Evolutionary conservation across 2,888 invertebrate genomes (phyloP).

Genomic region (Melipona bicolor): DNA sequence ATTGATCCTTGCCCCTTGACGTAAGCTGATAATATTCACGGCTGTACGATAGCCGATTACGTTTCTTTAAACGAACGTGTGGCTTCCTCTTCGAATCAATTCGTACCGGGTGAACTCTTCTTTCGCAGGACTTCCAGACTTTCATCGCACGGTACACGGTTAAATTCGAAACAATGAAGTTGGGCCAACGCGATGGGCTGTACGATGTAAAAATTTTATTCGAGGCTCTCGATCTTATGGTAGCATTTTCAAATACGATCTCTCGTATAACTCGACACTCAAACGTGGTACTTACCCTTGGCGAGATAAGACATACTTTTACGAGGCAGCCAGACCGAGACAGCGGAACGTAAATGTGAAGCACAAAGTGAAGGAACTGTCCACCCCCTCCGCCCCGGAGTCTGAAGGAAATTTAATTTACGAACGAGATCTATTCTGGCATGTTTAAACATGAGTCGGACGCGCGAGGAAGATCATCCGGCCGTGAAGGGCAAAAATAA

Average conservation of each 20-base stretch:
- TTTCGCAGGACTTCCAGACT: neutral
- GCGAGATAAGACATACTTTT: slow-evolving; percentile 61
- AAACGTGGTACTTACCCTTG: slow-evolving; percentile 50
- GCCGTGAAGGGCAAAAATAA: neutral
- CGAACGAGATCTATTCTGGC: slow-evolving; percentile 16
- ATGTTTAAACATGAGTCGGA: slow-evolving; percentile 24
- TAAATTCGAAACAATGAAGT: neutral
- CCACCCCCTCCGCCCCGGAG: neutral
- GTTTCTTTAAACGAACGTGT: neutral
- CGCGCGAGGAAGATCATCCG: slow-evolving; percentile 14
- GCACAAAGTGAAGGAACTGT: slow-evolving; percentile 40
- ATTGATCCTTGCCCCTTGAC: neutral
- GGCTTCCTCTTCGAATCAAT: too few relatives aligned
- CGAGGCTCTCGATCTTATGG: slow-evolving; percentile 41
- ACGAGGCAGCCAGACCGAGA: slow-evolving; percentile 37
- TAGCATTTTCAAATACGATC: slow-evolving; percentile 50
- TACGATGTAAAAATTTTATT: slow-evolving; percentile 50
- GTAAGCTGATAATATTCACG: neutral
- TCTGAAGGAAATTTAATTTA: slow-evolving; percentile 46
- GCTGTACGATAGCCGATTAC: neutral
- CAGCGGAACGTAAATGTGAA: slow-evolving; percentile 30
- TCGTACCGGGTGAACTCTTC: neutral
- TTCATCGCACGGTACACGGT: neutral
- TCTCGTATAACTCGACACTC: slow-evolving; percentile 47
- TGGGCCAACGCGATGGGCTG: slow-evolving; percentile 1